Base-by-base conservation (phyloP, 2,113 vertebrate species). In the Menura novaehollandiae region DNA sequence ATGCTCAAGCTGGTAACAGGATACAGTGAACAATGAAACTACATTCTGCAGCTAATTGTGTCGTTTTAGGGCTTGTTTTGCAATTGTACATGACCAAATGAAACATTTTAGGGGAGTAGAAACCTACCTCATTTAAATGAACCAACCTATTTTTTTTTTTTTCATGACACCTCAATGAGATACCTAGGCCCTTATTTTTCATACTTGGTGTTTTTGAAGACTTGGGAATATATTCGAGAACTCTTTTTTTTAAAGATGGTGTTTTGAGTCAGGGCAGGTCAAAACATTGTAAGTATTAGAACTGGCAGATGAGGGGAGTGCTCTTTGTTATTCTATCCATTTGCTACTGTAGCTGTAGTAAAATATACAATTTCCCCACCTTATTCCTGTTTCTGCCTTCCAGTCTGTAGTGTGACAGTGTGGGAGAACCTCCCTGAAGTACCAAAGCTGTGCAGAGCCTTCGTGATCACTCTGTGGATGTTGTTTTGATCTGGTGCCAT, bases 11-110 rank as follows among this genome's bases (percentile, higher is more conserved):
- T 93, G 58, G 68, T 87, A 64, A 94, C 96, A 96, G 96, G 96
- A 96, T 94, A 88, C 35, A 12, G 30, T 75, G 76, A 94, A 94
- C 95, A 95, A 96, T 96, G 94, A 89, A 66, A 69, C 80, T 77
- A 13, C 43, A 63, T 71, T 84, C 72, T 87, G 46, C 64, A 59
- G 69, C 56, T 92, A 59, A 91, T 69, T 73, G 15, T 95, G 91
- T 75, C 93, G 92, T 96, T 97, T 89, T 95, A 95, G 72, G 93
- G 92, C 56, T 95, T 85, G 88, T 67, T 93, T 93, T 94, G 82
- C 24, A 18, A 47, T 91, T 86, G 13, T 27, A 44, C 18, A 81
- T 63, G 52, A 72, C 73, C 64, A 85, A 3, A 62, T 59, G 77
- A 74, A 92, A 49, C 37, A 75, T 23, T 49, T 62, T 37, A 60